Evolutionary conservation across 2,888 invertebrate genomes (phyloP).

Genomic region (Cloeon dipterum): DNA sequence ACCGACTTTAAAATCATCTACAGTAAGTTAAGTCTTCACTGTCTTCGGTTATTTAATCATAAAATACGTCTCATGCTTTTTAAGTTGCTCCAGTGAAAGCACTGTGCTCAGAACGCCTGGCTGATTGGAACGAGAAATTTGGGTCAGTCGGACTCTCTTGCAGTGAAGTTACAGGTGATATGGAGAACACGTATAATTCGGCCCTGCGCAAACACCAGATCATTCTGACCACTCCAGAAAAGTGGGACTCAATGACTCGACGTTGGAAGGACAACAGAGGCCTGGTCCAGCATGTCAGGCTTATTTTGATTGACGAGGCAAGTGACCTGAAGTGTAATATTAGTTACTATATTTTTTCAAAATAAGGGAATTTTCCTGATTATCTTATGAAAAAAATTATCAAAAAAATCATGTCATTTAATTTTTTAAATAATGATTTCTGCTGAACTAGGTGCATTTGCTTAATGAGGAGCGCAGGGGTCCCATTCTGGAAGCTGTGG

Average conservation of each 20-base stretch:
- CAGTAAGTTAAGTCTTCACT: too few relatives aligned
- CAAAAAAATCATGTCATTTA: too few relatives aligned
- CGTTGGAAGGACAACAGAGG: constrained; percentile 42
- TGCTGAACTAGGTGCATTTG: constrained; percentile 39
- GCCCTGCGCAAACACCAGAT: constrained; percentile 24
- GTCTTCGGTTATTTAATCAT: too few relatives aligned
- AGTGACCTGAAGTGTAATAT: too few relatives aligned
- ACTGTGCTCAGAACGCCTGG: constrained; percentile 42
- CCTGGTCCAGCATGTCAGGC: constrained; percentile 33
- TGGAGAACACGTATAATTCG: constrained; percentile 33
- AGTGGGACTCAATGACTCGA: constrained; percentile 62
- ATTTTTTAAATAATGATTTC: too few relatives aligned
- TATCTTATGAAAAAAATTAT: too few relatives aligned
- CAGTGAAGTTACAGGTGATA: constrained; percentile 54
- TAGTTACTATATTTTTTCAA: background rate
- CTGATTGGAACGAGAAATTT: constrained; percentile 52
- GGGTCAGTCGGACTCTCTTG: constrained; percentile 32
- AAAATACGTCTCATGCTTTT: background rate
- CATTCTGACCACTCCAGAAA: constrained; percentile 62
- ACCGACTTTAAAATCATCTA: constrained; percentile 46
- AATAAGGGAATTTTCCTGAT: background rate
- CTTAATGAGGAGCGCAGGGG: constrained; percentile 47
- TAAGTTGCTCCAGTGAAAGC: constrained; percentile 63
- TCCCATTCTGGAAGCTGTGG: constrained; percentile 53
- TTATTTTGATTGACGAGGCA: constrained; percentile 53